Base-by-base conservation (phyloP, 2,797 vertebrate genomes). In the Sebastes diaconus region DNA sequence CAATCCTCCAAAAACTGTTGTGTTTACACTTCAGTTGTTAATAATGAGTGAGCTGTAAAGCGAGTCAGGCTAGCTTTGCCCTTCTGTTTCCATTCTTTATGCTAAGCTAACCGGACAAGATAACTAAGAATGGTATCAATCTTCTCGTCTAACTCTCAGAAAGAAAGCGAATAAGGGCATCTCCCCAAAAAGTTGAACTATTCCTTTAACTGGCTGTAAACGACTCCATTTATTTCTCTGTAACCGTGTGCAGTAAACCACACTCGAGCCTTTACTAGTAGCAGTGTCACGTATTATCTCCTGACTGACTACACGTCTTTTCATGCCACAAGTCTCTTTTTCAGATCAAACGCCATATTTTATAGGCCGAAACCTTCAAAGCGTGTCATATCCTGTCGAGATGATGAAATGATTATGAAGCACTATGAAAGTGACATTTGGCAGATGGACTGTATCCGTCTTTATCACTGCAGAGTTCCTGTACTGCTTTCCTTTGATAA, bases 341-440 rank as follows among this genome's bases (percentile, higher is more conserved):
- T 68, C 83, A 77, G 75, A 94, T 93, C 89, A 92, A 90, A 91
- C 66, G 10, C 54, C 75, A 75, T 85, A 90, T 87, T 85, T 90
- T 81, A 91, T 85, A 64, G 78, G 77, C 73, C 22, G 32, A 78
- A 86, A 79, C 84, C 83, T 93, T 93, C 90, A 93, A 93, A 93
- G 86, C 73, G 16, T 80, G 88, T 86, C 84, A 84, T 75, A 88
- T 88, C 80, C 90, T 90, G 90, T 88, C 58, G 73, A 89, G 88
- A 87, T 93, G 90, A 93, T 93, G 91, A 94, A 94, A 94, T 92
- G 86, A 93, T 91, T 84, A 88, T 91, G 87, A 91, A 92, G 90
- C 78, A 81, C 79, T 86, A 81, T 92, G 89, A 91, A 94, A 92
- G 92, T 93, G 92, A 91, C 90, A 88, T 90, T 91, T 90, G 92